Conservation (phyloP, 2,888 invertebrate genomes). For the Rhagophthalmus giganteus region DNA sequence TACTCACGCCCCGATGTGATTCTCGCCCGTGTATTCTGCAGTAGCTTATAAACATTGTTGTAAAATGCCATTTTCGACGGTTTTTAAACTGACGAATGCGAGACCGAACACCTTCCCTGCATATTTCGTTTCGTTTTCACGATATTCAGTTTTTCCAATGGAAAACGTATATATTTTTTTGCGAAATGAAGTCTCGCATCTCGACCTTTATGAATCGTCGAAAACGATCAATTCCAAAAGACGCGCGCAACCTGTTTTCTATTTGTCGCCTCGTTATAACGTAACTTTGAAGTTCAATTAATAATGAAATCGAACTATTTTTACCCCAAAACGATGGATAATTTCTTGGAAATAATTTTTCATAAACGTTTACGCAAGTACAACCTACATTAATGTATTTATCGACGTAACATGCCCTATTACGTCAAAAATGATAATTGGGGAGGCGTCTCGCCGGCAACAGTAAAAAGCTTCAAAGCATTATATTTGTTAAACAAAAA, state of each 20-base stretch:
- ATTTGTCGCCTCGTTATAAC: background rate
- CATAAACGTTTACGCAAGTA: background rate
- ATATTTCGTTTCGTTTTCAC: background rate
- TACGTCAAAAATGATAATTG: too few relatives aligned
- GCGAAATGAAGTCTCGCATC: slow-evolving; percentile 9
- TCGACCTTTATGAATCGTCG: slow-evolving; percentile 4
- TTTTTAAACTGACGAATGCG: too few relatives aligned
- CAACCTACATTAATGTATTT: background rate
- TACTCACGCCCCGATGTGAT: slow-evolving; percentile 21
- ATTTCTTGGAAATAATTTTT: background rate
- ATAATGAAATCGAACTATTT: slow-evolving; percentile 6
- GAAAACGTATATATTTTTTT: background rate
- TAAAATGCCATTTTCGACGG: slow-evolving; percentile 20
- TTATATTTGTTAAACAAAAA: too few relatives aligned
- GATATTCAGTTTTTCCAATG: too few relatives aligned
- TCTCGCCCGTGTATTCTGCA: slow-evolving; percentile 17
- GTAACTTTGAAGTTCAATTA: slow-evolving; percentile 5
- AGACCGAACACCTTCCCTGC: slow-evolving; percentile 1
- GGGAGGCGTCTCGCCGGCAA: too few relatives aligned
- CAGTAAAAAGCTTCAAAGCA: too few relatives aligned
- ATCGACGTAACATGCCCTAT: too few relatives aligned
- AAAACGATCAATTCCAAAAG: slow-evolving; percentile 7
- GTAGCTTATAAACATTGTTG: slow-evolving; percentile 22
- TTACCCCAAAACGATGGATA: background rate
- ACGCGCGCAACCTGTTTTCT: slow-evolving; percentile 3